phyloP scores from a whole-genome alignment of 2,113 vertebrate genomes.

The Carassius gibelio region DNA sequence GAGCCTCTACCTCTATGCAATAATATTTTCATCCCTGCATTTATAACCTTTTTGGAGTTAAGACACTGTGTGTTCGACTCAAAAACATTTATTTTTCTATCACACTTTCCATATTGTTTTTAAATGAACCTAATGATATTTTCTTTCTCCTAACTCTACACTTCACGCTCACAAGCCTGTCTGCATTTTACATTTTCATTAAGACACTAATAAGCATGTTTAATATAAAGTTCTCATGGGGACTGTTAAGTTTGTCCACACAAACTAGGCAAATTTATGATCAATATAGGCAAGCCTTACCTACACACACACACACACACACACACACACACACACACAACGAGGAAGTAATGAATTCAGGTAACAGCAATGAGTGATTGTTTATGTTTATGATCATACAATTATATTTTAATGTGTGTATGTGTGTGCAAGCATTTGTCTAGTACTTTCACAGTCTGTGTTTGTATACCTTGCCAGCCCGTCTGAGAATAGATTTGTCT shows the following conservation, averaged over 20 bases:
- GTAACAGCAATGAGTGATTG: neutral
- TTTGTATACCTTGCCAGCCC: constrained; percentile 64
- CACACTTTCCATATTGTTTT: neutral
- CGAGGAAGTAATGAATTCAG: neutral
- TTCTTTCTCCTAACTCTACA: neutral
- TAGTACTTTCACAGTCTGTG: constrained; percentile 54
- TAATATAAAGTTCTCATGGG: neutral
- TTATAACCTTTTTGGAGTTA: neutral
- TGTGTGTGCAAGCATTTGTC: constrained; percentile 29
- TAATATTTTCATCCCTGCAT: neutral
- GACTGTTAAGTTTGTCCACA: neutral
- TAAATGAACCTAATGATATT: neutral
- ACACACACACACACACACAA: neutral
- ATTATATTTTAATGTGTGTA: neutral
- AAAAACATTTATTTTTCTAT: neutral
- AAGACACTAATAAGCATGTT: neutral
- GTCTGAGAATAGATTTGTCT: constrained; percentile 67
- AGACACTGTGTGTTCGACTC: neutral
- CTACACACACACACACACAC: neutral
- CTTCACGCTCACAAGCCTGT: neutral
- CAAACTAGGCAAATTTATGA: neutral
- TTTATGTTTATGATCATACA: constrained; percentile 3
- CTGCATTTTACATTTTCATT: constrained; percentile 4
- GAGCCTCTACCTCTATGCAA: neutral
- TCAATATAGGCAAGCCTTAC: neutral